A percentile compares a stretch with the other conserved stretches of the same genome.
These are phyloP conservation scores for Ibidorhyncha struthersii DNA, from an alignment of 2,113 vertebrate species.

Conservation along the genomic window DNA sequence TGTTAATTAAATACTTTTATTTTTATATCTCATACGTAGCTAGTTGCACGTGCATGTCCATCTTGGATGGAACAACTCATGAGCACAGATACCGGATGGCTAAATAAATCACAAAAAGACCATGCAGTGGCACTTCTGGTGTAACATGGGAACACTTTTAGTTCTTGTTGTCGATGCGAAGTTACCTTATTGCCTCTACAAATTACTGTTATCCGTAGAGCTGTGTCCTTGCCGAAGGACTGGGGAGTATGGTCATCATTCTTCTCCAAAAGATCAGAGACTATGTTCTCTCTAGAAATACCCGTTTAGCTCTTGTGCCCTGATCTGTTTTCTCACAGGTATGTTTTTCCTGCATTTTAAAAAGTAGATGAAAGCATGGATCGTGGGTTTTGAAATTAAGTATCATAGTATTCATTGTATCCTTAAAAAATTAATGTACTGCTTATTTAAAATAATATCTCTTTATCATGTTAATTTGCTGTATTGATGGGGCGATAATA, in stretches of 20 bases:
- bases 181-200: not conserved
- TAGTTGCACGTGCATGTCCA: not conserved
- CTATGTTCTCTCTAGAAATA: not conserved
- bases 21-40: not conserved
- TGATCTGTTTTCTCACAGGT: not conserved
- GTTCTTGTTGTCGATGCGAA: not conserved
- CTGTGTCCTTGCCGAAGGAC: not conserved
- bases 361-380: not conserved
- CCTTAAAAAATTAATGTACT: not conserved
- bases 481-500: not conserved
- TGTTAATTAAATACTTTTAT: not conserved
- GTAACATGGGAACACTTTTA: not conserved
- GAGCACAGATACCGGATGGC: not conserved
- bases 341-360: not conserved
- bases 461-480: not conserved
- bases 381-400: not conserved
- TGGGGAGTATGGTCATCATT: not conserved
- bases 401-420: not conserved
- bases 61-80: not conserved
- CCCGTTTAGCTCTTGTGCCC: not conserved
- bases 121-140: not conserved
- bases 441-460: not conserved
- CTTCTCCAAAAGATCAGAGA: not conserved
- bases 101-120: not conserved
- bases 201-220: not conserved